These are phyloP conservation scores for Rhabdomys dilectus DNA, from an alignment of 2,113 vertebrate species.

Conservation along the genomic window DNA sequence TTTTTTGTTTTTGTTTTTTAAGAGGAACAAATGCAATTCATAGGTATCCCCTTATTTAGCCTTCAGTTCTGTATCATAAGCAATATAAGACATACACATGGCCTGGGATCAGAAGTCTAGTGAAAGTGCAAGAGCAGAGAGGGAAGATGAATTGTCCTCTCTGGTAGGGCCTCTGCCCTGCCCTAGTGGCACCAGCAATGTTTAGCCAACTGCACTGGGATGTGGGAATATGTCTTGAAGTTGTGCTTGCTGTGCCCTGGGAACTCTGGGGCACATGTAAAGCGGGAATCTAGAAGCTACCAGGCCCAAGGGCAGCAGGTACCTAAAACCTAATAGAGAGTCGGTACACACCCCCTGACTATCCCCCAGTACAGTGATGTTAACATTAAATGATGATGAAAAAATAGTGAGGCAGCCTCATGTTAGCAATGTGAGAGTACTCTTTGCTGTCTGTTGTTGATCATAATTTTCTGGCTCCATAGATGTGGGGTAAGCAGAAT, in stretches of 20 bases:
- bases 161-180: not conserved
- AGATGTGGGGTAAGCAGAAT: not conserved
- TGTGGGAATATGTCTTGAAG: not conserved
- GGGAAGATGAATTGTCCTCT: not conserved
- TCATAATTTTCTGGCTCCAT: rapidly evolving
- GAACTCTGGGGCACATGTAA: no score
- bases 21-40: not conserved
- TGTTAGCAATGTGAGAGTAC: not conserved
- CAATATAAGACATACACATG: not conserved
- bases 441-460: not conserved
- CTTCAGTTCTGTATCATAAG: not conserved
- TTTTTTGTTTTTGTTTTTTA: no score
- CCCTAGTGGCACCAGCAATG: not conserved
- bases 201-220: rapidly evolving
- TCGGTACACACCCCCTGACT: rapidly evolving
- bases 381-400: not conserved
- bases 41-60: not conserved
- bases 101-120: not conserved
- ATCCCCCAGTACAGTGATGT: not conserved
- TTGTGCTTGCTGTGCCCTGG: no score
- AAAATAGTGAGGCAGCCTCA: rapidly evolving
- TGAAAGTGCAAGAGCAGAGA: not conserved
- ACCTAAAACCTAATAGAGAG: no score
- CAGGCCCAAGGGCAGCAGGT: not conserved
- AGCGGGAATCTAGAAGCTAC: not conserved